phyloP scores from a whole-genome alignment of 2,888 invertebrate genomes.

The Volucella bombylans region DNA sequence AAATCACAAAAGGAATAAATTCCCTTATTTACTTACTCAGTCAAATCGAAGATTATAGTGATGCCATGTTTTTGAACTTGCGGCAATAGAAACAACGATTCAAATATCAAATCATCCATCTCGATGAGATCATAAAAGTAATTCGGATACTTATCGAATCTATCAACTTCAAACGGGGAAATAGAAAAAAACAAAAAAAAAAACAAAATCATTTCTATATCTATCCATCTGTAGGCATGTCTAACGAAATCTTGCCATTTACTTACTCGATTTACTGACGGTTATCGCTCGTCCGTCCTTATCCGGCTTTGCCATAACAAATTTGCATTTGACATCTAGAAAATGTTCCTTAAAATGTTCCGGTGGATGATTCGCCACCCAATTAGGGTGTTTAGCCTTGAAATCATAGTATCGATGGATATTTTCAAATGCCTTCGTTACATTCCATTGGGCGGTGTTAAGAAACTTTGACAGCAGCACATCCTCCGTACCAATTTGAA shows the following conservation, averaged over 20 bases:
- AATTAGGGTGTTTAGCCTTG: constrained; percentile 78
- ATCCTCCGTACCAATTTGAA: constrained; percentile 78
- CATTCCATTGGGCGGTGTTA: constrained; percentile 77
- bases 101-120: constrained; percentile 81
- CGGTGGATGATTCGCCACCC: constrained; percentile 79
- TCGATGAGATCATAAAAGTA: constrained; percentile 79
- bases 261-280: constrained; percentile 51
- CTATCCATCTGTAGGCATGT: neutral
- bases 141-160: constrained; percentile 79
- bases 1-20: neutral
- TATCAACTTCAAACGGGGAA: constrained; percentile 76
- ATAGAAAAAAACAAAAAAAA: neutral
- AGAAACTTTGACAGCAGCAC: constrained; percentile 79
- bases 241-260: neutral
- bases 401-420: constrained; percentile 79
- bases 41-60: constrained; percentile 79
- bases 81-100: constrained; percentile 79
- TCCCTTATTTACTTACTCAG: constrained; percentile 76
- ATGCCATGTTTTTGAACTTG: constrained; percentile 79
- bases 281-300: constrained; percentile 78
- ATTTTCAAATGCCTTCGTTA: constrained; percentile 76
- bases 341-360: constrained; percentile 78
- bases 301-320: constrained; percentile 79
- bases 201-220: neutral
- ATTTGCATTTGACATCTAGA: constrained; percentile 77